phyloP scores from a whole-genome alignment of 1,140 invertebrate species.

The Drepana arcuata region DNA sequence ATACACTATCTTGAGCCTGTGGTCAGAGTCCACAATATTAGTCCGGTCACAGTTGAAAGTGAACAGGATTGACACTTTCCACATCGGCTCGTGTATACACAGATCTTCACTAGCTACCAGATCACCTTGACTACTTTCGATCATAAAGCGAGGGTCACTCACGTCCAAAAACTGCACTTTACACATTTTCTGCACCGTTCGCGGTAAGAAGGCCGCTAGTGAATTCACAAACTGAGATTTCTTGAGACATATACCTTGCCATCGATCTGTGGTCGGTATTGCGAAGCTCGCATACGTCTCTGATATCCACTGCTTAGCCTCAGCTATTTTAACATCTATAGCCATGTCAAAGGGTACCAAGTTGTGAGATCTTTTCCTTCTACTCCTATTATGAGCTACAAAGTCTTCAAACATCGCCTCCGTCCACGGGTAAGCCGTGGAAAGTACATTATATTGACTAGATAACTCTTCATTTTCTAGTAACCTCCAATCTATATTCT shows the following conservation, averaged over 20 bases:
- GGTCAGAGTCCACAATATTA: slow-evolving; percentile 82
- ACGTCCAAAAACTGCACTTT: slow-evolving; percentile 83
- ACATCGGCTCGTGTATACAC: slow-evolving; percentile 84
- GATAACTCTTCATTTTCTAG: slow-evolving; percentile 58
- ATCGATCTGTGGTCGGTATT: slow-evolving; percentile 83
- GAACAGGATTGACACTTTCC: slow-evolving; percentile 84
- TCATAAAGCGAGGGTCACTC: slow-evolving; percentile 82
- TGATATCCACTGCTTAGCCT: slow-evolving; percentile 86
- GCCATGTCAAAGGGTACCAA: slow-evolving; percentile 70
- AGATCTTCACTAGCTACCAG: slow-evolving; percentile 84
- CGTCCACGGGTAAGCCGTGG: slow-evolving; percentile 58
- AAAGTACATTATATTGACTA: slow-evolving; percentile 64
- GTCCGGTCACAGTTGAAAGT: slow-evolving; percentile 76
- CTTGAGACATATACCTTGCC: slow-evolving; percentile 83
- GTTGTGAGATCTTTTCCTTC: slow-evolving; percentile 53
- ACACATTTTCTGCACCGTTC: slow-evolving; percentile 80
- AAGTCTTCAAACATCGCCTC: slow-evolving; percentile 74
- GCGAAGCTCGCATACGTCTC: slow-evolving; percentile 88
- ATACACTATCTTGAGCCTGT: slow-evolving; percentile 85
- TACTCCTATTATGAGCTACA: slow-evolving; percentile 67
- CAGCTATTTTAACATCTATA: slow-evolving; percentile 72
- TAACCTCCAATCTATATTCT: slow-evolving; percentile 61
- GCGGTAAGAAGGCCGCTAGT: slow-evolving; percentile 81
- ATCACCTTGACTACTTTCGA: slow-evolving; percentile 85
- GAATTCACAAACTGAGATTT: slow-evolving; percentile 86